These are phyloP conservation scores for Grallaria varia DNA, from an alignment of 2,113 vertebrate species.

Conservation along the genomic window DNA sequence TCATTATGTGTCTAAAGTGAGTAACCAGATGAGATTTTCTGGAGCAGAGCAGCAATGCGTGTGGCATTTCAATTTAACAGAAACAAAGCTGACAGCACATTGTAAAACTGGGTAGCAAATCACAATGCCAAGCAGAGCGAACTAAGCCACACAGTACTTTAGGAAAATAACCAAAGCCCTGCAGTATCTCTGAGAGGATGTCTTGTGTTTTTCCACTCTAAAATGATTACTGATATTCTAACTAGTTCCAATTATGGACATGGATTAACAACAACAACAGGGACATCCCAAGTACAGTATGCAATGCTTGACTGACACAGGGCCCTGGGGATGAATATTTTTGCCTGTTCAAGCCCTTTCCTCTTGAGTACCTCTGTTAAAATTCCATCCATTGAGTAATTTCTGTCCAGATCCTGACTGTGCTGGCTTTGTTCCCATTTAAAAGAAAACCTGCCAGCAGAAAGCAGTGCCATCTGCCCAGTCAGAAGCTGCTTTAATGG, in stretches of 20 bases:
- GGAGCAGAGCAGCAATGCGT: conserved; percentile 13
- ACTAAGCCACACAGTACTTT: neutral
- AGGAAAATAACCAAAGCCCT: conserved; percentile 28
- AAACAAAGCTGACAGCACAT: conserved; percentile 37
- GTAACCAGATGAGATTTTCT: conserved; percentile 40
- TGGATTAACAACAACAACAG: neutral
- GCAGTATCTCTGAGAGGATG: neutral
- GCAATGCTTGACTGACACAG: neutral
- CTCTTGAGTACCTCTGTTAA: conserved; percentile 23
- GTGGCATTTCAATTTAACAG: conserved; percentile 52
- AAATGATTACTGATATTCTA: conserved; percentile 25
- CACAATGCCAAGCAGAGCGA: conserved; percentile 11
- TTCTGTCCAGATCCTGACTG: conserved; percentile 34
- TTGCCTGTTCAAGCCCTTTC: conserved; percentile 13
- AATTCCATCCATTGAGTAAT: conserved; percentile 52
- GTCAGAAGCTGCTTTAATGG: conserved; percentile 31
- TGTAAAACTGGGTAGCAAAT: neutral
- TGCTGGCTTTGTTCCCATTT: conserved; percentile 28
- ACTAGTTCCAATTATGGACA: neutral
- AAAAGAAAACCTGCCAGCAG: conserved; percentile 49
- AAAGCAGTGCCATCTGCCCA: conserved; percentile 48
- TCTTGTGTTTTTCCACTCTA: neutral
- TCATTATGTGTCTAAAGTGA: neutral
- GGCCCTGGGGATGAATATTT: conserved; percentile 15
- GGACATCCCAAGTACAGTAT: neutral